Conservation (phyloP, 2,888 invertebrate species). For the Graphium colonna region DNA sequence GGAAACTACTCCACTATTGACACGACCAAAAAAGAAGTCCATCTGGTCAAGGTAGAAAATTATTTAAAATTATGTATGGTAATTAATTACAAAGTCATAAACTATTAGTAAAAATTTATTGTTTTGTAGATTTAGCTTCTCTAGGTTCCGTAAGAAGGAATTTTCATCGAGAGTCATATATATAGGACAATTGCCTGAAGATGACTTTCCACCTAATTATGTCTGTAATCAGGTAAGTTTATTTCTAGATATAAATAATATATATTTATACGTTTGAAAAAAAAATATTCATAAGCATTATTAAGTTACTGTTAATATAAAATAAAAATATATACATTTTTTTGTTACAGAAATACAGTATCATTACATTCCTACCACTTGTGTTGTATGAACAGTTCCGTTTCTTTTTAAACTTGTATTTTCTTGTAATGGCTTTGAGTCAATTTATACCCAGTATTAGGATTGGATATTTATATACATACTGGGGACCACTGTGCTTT, state of each 20-base stretch:
- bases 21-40: slow-evolving; percentile 62
- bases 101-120: slow-evolving; percentile 2
- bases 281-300: no score
- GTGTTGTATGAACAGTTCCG: slow-evolving; percentile 99
- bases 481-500: slow-evolving; percentile 99
- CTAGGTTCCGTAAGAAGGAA: slow-evolving; percentile 87
- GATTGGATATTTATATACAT: slow-evolving; percentile 98
- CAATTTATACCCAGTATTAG: slow-evolving; percentile 98
- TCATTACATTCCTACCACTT: slow-evolving; percentile 92
- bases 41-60: slow-evolving; percentile 66
- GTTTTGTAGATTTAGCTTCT: slow-evolving; percentile 85
- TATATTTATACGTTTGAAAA: neutral
- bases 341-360: slow-evolving; percentile 93
- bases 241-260: neutral
- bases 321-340: neutral
- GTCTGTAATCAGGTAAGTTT: slow-evolving; percentile 91
- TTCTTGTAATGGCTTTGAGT: slow-evolving; percentile 97
- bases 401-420: slow-evolving; percentile 98
- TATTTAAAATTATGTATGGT: slow-evolving; percentile 18
- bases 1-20: slow-evolving; percentile 69
- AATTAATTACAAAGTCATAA: slow-evolving; percentile 26
- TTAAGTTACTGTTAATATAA: no score
- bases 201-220: slow-evolving; percentile 95
- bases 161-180: slow-evolving; percentile 87
- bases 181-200: slow-evolving; percentile 87